Conservation (phyloP, 1,140 invertebrate species). For the Diploscapter pachys region DNA sequence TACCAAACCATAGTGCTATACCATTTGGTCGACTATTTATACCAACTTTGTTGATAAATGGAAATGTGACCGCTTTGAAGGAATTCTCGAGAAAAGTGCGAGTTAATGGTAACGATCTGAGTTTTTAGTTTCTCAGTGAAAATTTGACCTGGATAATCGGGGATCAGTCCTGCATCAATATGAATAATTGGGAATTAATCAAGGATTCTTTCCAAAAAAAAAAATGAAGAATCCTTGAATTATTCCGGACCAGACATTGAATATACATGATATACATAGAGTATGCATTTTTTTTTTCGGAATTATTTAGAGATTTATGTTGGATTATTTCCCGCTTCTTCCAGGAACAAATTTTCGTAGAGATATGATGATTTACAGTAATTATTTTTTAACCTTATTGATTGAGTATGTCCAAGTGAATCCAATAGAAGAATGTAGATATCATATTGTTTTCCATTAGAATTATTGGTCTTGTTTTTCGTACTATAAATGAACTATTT, state of each 20-base stretch:
- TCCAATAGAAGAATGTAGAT: not conserved
- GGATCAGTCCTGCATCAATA: not conserved
- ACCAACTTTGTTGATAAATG: constrained; percentile 33
- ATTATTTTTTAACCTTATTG: too few relatives aligned
- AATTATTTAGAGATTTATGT: too few relatives aligned
- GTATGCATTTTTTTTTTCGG: not conserved
- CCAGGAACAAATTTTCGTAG: too few relatives aligned
- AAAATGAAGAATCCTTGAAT: not conserved
- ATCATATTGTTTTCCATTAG: not conserved
- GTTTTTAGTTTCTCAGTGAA: constrained; percentile 1
- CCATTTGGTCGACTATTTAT: constrained; percentile 32
- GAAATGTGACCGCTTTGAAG: constrained; percentile 29
- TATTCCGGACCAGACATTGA: not conserved
- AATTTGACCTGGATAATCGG: not conserved
- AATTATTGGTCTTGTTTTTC: too few relatives aligned
- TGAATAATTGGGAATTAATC: not conserved
- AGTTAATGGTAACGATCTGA: constrained; percentile 22
- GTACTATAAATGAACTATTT: too few relatives aligned
- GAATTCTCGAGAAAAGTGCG: constrained; percentile 21
- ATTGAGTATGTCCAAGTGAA: not conserved
- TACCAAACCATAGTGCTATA: constrained; percentile 31
- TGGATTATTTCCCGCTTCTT: too few relatives aligned
- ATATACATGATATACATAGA: not conserved
- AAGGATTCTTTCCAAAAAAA: not conserved
- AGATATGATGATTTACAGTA: too few relatives aligned